These are phyloP conservation scores for Elegia similella DNA, from an alignment of 2,888 invertebrate species.

Conservation along the genomic window DNA sequence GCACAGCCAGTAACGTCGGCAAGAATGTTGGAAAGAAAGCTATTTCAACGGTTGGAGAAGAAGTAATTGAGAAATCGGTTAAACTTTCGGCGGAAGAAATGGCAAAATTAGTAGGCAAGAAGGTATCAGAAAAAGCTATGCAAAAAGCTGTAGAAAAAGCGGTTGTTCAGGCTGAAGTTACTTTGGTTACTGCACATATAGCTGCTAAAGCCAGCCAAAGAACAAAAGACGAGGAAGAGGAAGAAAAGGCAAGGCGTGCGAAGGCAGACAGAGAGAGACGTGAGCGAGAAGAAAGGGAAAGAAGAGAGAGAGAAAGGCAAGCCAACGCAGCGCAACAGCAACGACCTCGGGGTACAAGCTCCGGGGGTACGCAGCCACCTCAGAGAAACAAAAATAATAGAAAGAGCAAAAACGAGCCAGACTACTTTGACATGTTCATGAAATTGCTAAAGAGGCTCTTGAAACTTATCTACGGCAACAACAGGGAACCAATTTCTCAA, in stretches of 20 bases:
- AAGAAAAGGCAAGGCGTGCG: background rate
- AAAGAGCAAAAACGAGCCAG: background rate
- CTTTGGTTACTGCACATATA: constrained; percentile 1
- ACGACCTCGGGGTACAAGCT: background rate
- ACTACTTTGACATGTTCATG: constrained; percentile 5
- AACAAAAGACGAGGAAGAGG: background rate
- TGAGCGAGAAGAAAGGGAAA: background rate
- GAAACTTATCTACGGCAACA: background rate
- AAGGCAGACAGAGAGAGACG: background rate
- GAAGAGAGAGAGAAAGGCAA: background rate
- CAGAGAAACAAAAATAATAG: background rate
- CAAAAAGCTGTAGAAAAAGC: constrained; percentile 3
- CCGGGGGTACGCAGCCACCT: background rate
- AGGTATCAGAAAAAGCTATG: constrained; percentile 7
- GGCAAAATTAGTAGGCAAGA: constrained; percentile 6
- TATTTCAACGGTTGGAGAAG: background rate
- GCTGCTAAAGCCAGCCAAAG: background rate
- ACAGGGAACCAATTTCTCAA: background rate
- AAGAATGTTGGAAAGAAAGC: constrained; percentile 5
- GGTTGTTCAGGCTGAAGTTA: constrained; percentile 8
- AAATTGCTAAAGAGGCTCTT: constrained; percentile 4
- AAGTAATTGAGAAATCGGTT: background rate
- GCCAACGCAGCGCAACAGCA: background rate
- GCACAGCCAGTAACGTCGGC: constrained; percentile 1
- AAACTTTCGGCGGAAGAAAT: background rate